Base-by-base conservation (phyloP, 2,113 vertebrate genomes). In the Prolemur simus region DNA sequence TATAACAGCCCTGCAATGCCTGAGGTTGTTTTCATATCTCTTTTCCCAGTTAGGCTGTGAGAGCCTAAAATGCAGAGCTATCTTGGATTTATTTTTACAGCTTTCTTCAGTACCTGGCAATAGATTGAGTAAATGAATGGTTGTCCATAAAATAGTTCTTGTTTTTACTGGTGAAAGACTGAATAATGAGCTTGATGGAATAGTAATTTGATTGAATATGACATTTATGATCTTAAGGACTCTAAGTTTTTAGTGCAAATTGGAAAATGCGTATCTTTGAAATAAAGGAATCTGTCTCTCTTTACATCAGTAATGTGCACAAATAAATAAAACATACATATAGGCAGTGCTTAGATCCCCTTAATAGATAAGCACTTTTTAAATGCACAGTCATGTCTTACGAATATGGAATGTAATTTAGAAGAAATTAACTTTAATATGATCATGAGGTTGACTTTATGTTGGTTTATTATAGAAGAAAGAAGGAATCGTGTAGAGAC, bases 401-500 rank as follows among this genome's bases (percentile, higher is more conserved):
- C 20, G 34, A 95, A 93, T 84, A 89, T 81, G 47, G 47, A 58
- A 83, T 95, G 25, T 12, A 74, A 92, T 92, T 95, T 94, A 64
- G 58, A 83, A 45, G 78, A 95, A 95, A 95, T 96, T 93, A 82
- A 80, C 60, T 87, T 97, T 97, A 95, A 96, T 95, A 42, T 91
- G 74, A 32, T 73, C 78, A 96, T 93, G 93, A 96, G 86, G 58
- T 49, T 95, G 96, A 94, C n/a, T 97, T 91, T 78, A 86, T 93
- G 39, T 76, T 76, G 68, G 63, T 87, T 89, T 95, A 97, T 84
- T 97, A 29, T 68, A n/a, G 47, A 49, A 63, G 18, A 47, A 74
- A 21, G 64, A 81, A 56, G 77, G 64, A 77, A 85, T 94, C 42
- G 29, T 80, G 54, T 81, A 45, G 64, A 63, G 64, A 63, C 18